Evolutionary conservation across 2,888 invertebrate genomes (phyloP), one percentile per base, ranked within the genome.

Genomic region (Fabriciana adippe): DNA sequence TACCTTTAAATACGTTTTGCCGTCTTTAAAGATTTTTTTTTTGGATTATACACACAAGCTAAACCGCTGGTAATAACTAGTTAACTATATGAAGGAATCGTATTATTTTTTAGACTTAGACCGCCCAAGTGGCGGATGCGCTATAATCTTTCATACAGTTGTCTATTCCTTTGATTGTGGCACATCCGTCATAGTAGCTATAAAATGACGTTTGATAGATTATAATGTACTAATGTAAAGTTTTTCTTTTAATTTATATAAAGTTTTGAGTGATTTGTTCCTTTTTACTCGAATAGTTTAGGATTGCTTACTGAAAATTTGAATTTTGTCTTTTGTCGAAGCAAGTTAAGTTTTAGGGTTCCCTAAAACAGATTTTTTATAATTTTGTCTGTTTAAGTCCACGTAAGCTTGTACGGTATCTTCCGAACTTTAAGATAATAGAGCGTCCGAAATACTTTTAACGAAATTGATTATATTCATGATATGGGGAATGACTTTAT

Each of bases 61-160:
- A 18, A 18, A 50, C 16, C 6, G 5, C 8, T 6, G n/a, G n/a
- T 51, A 41, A 11, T 18, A 41, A 0, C 8, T 41, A 41, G 8
- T 41, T 35, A 8, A 35, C 8, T 1, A 35, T 8, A 8, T 35
- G 1, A 8, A 16, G 11, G n/a, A 51, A 51, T 16, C 11, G n/a
- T 51, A n/a, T 2, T 51, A 8, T 16, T 15, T 50, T 51, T 35
- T 61, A 50, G 18, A 16, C 15, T 8, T n/a, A 50, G 51, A 61
- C 51, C 61, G 14, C 61, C 61, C 41, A 61, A 53, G 41, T 16
- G 18, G 61, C 61, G 61, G 61, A 61, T 53, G 51, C 41, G 18
- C 5, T 45, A 14, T 57, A 35, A 61, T 57, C 45, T 47, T 18
- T 21, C 45, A 11, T 47, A 47, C 45, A 21, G 16, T 51, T 8